Percentiles rank a stretch among this genome's conserved stretches.
phyloP scores from a whole-genome alignment of 2,113 vertebrate genomes.

The Pseudopipra pipra region DNA sequence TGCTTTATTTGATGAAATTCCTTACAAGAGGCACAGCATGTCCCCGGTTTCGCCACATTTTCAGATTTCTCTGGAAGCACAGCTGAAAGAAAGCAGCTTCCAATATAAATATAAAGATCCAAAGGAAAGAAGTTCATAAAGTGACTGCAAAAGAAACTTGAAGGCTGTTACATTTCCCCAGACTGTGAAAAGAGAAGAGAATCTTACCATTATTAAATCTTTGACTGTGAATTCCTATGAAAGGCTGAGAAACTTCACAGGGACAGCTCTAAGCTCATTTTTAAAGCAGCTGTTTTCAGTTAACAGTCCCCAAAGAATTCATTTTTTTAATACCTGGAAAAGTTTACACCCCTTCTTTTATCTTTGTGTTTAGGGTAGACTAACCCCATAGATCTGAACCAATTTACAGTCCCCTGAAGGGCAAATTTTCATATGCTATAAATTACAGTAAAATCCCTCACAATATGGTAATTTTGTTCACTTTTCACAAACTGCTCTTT shows the following conservation, averaged over 20 bases:
- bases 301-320: not conserved
- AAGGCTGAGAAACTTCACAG: not conserved
- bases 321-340: slow-evolving; percentile 34
- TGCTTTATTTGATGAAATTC: slow-evolving; percentile 95
- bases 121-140: not conserved
- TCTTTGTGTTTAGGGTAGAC: slow-evolving; percentile 8
- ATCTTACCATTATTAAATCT: not conserved
- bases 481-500: not conserved
- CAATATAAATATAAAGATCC: not conserved
- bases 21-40: slow-evolving; percentile 91
- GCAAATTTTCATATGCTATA: not conserved
- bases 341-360: slow-evolving; percentile 23
- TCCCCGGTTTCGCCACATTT: slow-evolving; percentile 78
- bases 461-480: not conserved
- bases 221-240: not conserved
- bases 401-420: slow-evolving; percentile 14
- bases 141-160: not conserved
- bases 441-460: slow-evolving; percentile 6
- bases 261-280: not conserved
- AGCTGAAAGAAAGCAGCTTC: slow-evolving; percentile 64
- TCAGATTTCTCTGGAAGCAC: slow-evolving; percentile 86
- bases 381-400: not conserved
- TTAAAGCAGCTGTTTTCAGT: slow-evolving; percentile 51
- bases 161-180: not conserved
- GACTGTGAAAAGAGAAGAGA: not conserved